Conservation (phyloP, 2,888 invertebrate genomes). For the Bombylius discolor region DNA sequence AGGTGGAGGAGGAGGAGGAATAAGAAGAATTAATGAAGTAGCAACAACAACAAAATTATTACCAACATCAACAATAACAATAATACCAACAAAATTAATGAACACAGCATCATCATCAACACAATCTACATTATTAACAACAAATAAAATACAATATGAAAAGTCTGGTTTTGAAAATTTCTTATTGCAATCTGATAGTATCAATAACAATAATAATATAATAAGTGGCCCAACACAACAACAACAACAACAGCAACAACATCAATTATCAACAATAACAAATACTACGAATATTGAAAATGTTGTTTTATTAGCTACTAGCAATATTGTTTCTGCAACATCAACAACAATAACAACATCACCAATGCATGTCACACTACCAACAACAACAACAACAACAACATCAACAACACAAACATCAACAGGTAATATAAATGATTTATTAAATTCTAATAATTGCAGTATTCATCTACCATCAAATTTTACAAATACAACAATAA, state of each 20-base stretch:
- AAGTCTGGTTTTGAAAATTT: too few relatives aligned
- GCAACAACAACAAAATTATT: slow-evolving; percentile 1
- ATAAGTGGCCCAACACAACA: slow-evolving; percentile 18
- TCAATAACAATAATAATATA: slow-evolving; percentile 16
- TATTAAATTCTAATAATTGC: too few relatives aligned
- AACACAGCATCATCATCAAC: slow-evolving; percentile 17
- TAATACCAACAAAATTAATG: slow-evolving; percentile 15
- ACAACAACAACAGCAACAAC: slow-evolving; percentile 28
- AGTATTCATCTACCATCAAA: too few relatives aligned
- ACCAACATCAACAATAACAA: not conserved
- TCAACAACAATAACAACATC: not conserved
- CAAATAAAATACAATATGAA: slow-evolving; percentile 9
- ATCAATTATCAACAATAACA: slow-evolving; percentile 13
- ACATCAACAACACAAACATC: slow-evolving; percentile 8
- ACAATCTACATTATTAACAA: slow-evolving; percentile 20
- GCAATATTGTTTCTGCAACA: slow-evolving; percentile 13
- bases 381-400: not conserved
- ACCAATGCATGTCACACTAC: not conserved
- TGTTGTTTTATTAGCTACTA: slow-evolving; percentile 23
- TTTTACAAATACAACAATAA: slow-evolving; percentile 2
- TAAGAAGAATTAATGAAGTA: not conserved
- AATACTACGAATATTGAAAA: slow-evolving; percentile 17
- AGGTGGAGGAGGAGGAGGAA: too few relatives aligned
- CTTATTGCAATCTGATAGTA: slow-evolving; percentile 2
- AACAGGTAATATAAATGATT: slow-evolving; percentile 1